Evolutionary conservation across 2,888 invertebrate genomes (phyloP).

Genomic region (Panzeria rudis): DNA sequence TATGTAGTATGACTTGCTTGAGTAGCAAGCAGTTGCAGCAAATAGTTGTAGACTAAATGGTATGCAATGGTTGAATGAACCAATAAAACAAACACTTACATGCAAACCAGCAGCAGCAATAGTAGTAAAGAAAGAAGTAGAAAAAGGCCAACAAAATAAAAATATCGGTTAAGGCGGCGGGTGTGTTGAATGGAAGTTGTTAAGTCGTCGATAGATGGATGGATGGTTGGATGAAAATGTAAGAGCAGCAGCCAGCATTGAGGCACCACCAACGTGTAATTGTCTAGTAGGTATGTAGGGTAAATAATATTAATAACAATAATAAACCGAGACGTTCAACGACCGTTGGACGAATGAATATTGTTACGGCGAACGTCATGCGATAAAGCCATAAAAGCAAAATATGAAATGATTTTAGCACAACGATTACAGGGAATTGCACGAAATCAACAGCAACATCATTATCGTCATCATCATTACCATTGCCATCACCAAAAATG

Average conservation of each 20-base stretch:
- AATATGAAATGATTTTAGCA: conserved; percentile 65
- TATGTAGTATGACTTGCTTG: conserved; percentile 28
- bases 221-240: conserved; percentile 29
- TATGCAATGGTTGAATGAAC: conserved; percentile 69
- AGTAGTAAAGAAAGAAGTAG: conserved; percentile 14
- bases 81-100: conserved; percentile 62
- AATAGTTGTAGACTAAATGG: conserved; percentile 63
- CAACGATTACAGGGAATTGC: conserved; percentile 60
- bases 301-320: conserved; percentile 69
- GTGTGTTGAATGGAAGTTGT: conserved; percentile 51
- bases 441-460: conserved; percentile 55
- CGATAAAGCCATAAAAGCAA: conserved; percentile 75
- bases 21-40: conserved; percentile 42
- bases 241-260: conserved; percentile 36
- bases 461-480: conserved; percentile 36
- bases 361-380: conserved; percentile 73
- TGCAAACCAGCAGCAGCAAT: conserved; percentile 15
- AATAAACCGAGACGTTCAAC: conserved; percentile 75
- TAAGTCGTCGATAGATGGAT: conserved; percentile 40
- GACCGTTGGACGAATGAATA: conserved; percentile 75
- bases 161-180: conserved; percentile 70
- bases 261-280: conserved; percentile 64
- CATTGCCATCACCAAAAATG: conserved; percentile 44
- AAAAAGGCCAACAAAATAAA: conserved; percentile 57
- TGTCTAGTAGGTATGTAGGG: conserved; percentile 71